Conservation (phyloP, 2,888 invertebrate genomes). For the Ennomos fuscantarius region DNA sequence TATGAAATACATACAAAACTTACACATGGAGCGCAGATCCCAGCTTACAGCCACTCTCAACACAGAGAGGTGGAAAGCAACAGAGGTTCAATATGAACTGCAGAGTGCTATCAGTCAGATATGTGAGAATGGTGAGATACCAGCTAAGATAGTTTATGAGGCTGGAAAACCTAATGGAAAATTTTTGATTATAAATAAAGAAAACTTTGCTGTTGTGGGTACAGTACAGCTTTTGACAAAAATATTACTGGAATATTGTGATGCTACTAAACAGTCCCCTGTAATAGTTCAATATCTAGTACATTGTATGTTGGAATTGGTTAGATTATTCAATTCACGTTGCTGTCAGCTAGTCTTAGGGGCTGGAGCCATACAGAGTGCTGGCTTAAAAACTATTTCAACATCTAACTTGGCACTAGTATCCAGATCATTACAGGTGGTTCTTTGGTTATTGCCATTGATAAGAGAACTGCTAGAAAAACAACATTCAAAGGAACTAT, state of each 20-base stretch:
- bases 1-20: constrained; percentile 94
- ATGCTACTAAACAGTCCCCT: constrained; percentile 91
- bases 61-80: constrained; percentile 96
- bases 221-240: constrained; percentile 95
- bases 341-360: constrained; percentile 98
- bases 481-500: constrained; percentile 78
- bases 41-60: constrained; percentile 94
- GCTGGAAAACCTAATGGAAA: constrained; percentile 80
- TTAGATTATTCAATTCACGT: constrained; percentile 94
- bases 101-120: constrained; percentile 93
- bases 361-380: constrained; percentile 97
- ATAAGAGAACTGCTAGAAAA: constrained; percentile 89
- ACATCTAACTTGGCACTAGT: constrained; percentile 96
- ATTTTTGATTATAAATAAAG: constrained; percentile 87
- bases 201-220: constrained; percentile 91
- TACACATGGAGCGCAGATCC: constrained; percentile 94
- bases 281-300: constrained; percentile 92
- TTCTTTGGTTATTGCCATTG: constrained; percentile 91
- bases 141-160: constrained; percentile 61
- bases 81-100: constrained; percentile 95
- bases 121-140: constrained; percentile 81
- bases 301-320: constrained; percentile 93
- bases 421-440: constrained; percentile 92
- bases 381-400: constrained; percentile 97
- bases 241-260: constrained; percentile 97